Conservation (phyloP, 2,888 invertebrate species). For the Drosophila nr. fundita region DNA sequence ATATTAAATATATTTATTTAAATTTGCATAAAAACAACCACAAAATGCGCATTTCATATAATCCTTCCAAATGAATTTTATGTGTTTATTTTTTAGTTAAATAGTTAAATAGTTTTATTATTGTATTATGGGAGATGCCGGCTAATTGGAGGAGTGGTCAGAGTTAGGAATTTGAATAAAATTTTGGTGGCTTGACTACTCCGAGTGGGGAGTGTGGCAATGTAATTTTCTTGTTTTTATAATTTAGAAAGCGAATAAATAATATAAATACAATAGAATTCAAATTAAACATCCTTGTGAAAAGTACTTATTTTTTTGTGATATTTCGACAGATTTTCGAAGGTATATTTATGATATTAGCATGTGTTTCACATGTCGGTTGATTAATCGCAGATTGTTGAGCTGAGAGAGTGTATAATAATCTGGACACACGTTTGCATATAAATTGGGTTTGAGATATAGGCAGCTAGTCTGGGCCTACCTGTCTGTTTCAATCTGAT, state of each 20-base stretch:
- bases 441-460: slow-evolving; percentile 26
- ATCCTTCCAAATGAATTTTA: not conserved
- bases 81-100: not conserved
- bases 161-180: not conserved
- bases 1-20: not conserved
- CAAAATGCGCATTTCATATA: not conserved
- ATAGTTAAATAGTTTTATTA: not conserved
- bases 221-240: not conserved
- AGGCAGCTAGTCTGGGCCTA: slow-evolving; percentile 2
- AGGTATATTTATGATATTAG: not conserved
- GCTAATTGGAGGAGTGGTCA: not conserved
- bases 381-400: not conserved
- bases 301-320: not conserved
- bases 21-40: not conserved
- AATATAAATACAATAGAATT: not conserved
- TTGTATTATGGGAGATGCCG: not conserved
- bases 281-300: not conserved
- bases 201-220: not conserved
- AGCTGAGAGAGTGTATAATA: slow-evolving; percentile 5
- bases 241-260: not conserved
- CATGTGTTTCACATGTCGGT: not conserved
- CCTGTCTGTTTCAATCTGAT: slow-evolving; percentile 42
- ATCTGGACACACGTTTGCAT: slow-evolving; percentile 30
- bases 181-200: not conserved
- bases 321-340: not conserved